A percentile compares a stretch with the other conserved stretches of the same genome.
These are phyloP conservation scores for Petrolisthes manimaculis DNA, from an alignment of 2,888 invertebrate species.

Conservation along the genomic window DNA sequence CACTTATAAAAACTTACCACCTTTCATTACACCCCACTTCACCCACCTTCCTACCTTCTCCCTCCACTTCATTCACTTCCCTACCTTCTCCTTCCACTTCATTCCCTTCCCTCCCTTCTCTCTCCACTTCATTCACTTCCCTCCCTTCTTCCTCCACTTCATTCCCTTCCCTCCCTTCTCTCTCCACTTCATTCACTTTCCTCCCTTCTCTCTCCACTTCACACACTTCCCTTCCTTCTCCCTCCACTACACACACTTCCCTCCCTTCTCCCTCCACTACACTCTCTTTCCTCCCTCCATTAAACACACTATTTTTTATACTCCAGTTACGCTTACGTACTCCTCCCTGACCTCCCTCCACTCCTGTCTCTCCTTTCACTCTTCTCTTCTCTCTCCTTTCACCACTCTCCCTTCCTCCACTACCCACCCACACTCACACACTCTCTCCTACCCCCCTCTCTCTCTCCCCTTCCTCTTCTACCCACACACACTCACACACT, in stretches of 20 bases:
- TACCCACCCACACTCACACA: too few species aligned
- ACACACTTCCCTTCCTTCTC: background rate
- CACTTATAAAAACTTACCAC: background rate
- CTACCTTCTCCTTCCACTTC: background rate
- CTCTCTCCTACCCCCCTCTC: background rate
- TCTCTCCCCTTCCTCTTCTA: background rate
- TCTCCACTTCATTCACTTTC: background rate
- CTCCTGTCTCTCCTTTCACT: background rate
- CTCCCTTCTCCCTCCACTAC: background rate
- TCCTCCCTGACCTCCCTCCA: background rate
- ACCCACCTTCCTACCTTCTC: background rate
- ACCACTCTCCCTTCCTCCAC: background rate
- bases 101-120: slow-evolving; percentile 12
- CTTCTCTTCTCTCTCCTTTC: background rate
- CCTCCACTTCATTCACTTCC: background rate
- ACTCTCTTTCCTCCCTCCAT: background rate
- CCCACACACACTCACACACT: background rate
- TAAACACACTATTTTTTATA: too few species aligned
- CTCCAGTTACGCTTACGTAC: too few species aligned
- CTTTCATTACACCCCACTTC: background rate
- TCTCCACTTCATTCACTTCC: background rate
- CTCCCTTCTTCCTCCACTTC: background rate
- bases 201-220: background rate
- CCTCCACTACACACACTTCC: background rate
- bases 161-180: background rate